Evolutionary conservation across 1,140 invertebrate species (phyloP).

Genomic region (Helicoverpa zea): DNA sequence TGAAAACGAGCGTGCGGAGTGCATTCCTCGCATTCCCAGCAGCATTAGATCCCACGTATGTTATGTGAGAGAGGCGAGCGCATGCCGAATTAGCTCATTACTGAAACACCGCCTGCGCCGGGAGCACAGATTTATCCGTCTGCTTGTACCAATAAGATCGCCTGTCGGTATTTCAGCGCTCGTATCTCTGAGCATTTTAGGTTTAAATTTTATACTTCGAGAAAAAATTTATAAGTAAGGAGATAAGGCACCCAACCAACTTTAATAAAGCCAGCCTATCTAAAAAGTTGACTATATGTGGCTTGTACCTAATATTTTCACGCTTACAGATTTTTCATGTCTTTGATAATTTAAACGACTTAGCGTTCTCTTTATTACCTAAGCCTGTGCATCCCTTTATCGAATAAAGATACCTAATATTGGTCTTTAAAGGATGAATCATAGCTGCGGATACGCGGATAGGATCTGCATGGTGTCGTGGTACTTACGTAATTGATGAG

Average conservation of each 20-base stretch:
- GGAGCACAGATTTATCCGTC: conserved; percentile 63
- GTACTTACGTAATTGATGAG: conserved; percentile 19
- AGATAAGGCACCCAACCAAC: not conserved
- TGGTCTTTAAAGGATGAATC: not conserved
- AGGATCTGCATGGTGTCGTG: not conserved
- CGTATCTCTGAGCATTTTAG: not conserved
- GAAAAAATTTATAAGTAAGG: not conserved
- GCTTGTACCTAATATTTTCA: too few species aligned
- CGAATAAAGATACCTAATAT: not conserved
- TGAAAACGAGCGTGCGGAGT: conserved; percentile 32
- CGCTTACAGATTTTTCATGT: too few species aligned
- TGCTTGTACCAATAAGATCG: conserved; percentile 61
- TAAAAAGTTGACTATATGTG: too few species aligned
- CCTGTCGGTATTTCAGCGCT: conserved; percentile 44
- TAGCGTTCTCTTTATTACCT: too few species aligned
- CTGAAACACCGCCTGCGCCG: conserved; percentile 45
- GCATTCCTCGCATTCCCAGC: conserved; percentile 44
- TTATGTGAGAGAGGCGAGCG: conserved; percentile 31
- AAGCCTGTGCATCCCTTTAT: not conserved
- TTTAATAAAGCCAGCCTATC: not conserved
- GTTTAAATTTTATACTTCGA: not conserved
- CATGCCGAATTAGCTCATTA: conserved; percentile 74
- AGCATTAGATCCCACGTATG: conserved; percentile 34
- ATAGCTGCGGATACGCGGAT: not conserved
- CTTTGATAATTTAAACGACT: too few species aligned